Evolutionary conservation across 1,140 invertebrate genomes (phyloP).

Genomic region (Melipona quadrifasciata): DNA sequence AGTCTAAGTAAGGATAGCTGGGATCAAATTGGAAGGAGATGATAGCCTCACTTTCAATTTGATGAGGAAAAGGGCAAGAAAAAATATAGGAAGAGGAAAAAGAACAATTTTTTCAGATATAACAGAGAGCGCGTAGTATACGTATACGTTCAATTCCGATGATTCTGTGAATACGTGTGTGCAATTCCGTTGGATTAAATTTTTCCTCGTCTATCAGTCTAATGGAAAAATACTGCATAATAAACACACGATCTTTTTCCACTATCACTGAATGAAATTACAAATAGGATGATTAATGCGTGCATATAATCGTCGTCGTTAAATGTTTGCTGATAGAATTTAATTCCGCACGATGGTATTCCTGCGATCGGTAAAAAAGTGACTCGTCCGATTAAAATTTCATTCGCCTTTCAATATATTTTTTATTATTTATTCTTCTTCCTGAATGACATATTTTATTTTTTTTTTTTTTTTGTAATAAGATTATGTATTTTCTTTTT

Average conservation of each 20-base stretch:
- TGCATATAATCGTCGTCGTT: slow-evolving; percentile 18
- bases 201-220: slow-evolving; percentile 53
- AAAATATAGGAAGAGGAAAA: slow-evolving; percentile 21
- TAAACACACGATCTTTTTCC: slow-evolving; percentile 19
- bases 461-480: not conserved
- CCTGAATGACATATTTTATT: slow-evolving; percentile 60
- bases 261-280: slow-evolving; percentile 1
- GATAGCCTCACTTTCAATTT: slow-evolving; percentile 56
- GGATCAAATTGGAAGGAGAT: slow-evolving; percentile 60
- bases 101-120: slow-evolving; percentile 39
- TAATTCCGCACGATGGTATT: slow-evolving; percentile 27
- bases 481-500: not conserved
- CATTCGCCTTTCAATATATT: slow-evolving; percentile 42
- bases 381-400: slow-evolving; percentile 59
- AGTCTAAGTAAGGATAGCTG: slow-evolving; percentile 72
- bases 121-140: slow-evolving; percentile 26
- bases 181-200: slow-evolving; percentile 63
- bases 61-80: slow-evolving; percentile 63
- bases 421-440: slow-evolving; percentile 23
- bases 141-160: slow-evolving; percentile 70
- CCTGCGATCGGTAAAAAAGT: slow-evolving; percentile 65
- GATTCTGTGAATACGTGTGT: slow-evolving; percentile 40
- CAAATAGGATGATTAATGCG: not conserved
- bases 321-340: slow-evolving; percentile 10
- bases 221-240: slow-evolving; percentile 30